Evolutionary conservation across 1,140 invertebrate genomes (phyloP).

Genomic region (Papilio dardanus): DNA sequence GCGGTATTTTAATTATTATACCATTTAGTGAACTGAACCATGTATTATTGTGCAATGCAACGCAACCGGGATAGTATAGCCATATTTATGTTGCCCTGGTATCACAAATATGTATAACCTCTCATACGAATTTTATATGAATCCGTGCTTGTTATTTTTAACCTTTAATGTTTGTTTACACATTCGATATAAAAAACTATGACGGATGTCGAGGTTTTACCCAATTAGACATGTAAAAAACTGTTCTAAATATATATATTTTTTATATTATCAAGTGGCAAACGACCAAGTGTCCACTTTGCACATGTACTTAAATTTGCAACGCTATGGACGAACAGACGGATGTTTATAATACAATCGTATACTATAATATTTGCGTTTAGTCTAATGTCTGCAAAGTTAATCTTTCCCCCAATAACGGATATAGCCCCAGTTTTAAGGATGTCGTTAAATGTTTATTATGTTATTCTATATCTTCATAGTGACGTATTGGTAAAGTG

Average conservation of each 20-base stretch:
- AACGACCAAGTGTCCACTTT: too few relatives aligned
- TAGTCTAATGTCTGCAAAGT: too few relatives aligned
- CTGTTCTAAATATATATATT: too few relatives aligned
- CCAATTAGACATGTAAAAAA: not conserved
- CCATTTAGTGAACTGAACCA: not conserved
- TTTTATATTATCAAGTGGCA: too few relatives aligned
- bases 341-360: too few relatives aligned
- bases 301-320: too few relatives aligned
- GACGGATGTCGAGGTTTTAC: not conserved
- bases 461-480: not conserved
- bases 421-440: too few relatives aligned
- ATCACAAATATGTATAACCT: not conserved
- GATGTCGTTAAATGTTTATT: too few relatives aligned
- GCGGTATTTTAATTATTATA: slow-evolving; percentile 20
- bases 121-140: not conserved
- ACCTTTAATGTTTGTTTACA: not conserved
- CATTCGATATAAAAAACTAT: not conserved
- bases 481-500: slow-evolving; percentile 6
- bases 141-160: not conserved
- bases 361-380: too few relatives aligned
- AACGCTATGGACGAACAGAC: too few relatives aligned
- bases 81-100: not conserved
- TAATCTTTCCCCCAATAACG: too few relatives aligned
- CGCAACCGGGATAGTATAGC: not conserved
- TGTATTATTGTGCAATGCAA: slow-evolving; percentile 5